These are phyloP conservation scores for Orthosia gracilis DNA, from an alignment of 2,888 invertebrate species.

Conservation along the genomic window DNA sequence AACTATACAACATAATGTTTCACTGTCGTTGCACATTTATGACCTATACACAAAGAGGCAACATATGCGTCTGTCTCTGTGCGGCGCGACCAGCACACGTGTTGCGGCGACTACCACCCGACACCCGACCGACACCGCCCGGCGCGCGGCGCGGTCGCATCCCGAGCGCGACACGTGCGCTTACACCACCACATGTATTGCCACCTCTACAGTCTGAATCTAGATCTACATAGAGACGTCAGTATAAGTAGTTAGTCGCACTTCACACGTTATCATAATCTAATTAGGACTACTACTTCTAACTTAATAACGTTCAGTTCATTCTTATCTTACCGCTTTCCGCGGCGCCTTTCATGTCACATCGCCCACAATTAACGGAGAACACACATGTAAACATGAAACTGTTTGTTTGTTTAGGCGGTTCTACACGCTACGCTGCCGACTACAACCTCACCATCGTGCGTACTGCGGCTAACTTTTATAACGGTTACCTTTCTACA, in stretches of 20 bases:
- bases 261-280: neutral
- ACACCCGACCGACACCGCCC: neutral
- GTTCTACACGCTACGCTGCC: neutral
- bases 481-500: neutral
- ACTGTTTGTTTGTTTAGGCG: neutral
- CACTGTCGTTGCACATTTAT: slow-evolving; percentile 2
- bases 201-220: neutral
- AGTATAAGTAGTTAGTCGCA: neutral
- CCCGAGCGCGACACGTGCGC: slow-evolving; percentile 10
- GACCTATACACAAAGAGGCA: neutral
- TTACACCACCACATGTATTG: neutral
- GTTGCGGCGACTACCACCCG: slow-evolving; percentile 15
- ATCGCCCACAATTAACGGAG: too few species aligned
- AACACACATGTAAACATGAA: neutral
- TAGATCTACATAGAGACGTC: neutral
- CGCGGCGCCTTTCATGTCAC: neutral
- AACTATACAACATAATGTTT: neutral
- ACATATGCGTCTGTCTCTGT: neutral
- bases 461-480: neutral
- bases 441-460: neutral
- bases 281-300: neutral
- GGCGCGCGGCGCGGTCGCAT: neutral
- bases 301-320: neutral
- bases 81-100: slow-evolving; percentile 13
- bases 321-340: neutral